Conservation (phyloP, 1,140 invertebrate species). For the Aphelenchoides fujianensis region DNA sequence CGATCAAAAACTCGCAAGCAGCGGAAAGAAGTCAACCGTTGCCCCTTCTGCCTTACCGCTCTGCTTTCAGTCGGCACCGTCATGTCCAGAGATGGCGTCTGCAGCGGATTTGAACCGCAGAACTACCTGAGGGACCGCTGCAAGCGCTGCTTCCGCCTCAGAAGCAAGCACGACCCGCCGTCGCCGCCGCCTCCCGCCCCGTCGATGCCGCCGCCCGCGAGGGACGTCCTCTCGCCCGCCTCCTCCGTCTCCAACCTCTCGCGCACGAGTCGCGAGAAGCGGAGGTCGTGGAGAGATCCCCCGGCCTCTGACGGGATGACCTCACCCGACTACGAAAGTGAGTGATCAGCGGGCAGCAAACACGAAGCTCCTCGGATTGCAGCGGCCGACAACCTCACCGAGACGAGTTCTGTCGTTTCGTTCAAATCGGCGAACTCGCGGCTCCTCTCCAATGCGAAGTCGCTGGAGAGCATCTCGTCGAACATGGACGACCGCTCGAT, state of each 20-base stretch:
- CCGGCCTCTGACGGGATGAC: constrained; percentile 38
- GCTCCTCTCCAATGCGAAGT: constrained; percentile 42
- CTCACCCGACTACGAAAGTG: constrained; percentile 38
- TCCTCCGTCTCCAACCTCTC: constrained; percentile 25
- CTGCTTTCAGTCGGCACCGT: constrained; percentile 26
- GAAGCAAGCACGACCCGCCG: constrained; percentile 29
- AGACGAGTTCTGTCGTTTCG: constrained; percentile 29
- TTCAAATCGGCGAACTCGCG: constrained; percentile 54
- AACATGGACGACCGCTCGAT: constrained; percentile 51
- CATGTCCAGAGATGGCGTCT: constrained; percentile 31
- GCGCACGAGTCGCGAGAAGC: constrained; percentile 31
- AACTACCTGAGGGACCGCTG: constrained; percentile 58
- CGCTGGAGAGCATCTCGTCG: constrained; percentile 45
- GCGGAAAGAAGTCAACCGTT: background rate
- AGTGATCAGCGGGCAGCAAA: constrained; percentile 13
- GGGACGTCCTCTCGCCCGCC: constrained; percentile 11
- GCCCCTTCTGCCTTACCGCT: background rate
- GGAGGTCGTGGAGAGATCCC: constrained; percentile 44
- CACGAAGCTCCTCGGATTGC: background rate
- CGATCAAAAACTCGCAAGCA: background rate
- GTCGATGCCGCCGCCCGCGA: constrained; percentile 8
- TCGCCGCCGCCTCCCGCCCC: background rate
- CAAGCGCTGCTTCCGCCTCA: constrained; percentile 57
- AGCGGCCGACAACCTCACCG: constrained; percentile 16
- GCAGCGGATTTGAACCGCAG: constrained; percentile 58